Conservation (phyloP, 2,113 vertebrate species). For the Varanus komodoensis region DNA sequence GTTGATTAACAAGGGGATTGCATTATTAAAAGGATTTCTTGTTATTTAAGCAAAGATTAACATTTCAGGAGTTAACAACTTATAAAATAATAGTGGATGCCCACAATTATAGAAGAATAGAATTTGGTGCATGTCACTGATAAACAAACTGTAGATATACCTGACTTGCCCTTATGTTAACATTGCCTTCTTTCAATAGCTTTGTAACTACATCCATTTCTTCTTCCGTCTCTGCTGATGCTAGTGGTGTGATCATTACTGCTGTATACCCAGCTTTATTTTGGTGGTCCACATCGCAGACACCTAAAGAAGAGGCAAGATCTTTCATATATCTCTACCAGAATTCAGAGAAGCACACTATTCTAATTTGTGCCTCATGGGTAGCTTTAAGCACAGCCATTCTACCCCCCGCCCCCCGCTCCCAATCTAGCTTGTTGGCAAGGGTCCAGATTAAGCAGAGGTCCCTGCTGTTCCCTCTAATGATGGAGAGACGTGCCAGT, state of each 20-base stretch:
- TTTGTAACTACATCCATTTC: conserved; percentile 93
- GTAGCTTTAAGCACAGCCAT: too few species aligned
- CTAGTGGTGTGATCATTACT: conserved; percentile 94
- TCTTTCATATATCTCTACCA: background rate
- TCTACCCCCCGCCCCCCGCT: background rate
- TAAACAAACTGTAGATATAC: conserved; percentile 63
- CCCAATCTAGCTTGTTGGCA: background rate
- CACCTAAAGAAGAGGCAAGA: conserved; percentile 56
- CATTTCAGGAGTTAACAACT: background rate
- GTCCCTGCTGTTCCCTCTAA: background rate
- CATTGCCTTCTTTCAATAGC: conserved; percentile 88
- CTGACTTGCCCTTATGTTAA: conserved; percentile 91
- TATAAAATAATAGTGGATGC: background rate
- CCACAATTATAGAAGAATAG: background rate
- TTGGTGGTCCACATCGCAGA: conserved; percentile 87
- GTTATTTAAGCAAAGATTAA: background rate
- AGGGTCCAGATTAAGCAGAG: background rate
- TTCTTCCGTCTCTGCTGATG: conserved; percentile 84
- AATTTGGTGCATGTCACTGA: background rate
- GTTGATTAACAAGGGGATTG: too few species aligned
- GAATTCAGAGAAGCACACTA: background rate
- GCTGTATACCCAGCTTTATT: conserved; percentile 96
- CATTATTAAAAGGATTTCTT: background rate
- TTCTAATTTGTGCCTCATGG: background rate
- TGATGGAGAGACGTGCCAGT: too few species aligned